These are phyloP conservation scores for Microchirus variegatus DNA, from an alignment of 2,797 vertebrate genomes.

Conservation along the genomic window DNA sequence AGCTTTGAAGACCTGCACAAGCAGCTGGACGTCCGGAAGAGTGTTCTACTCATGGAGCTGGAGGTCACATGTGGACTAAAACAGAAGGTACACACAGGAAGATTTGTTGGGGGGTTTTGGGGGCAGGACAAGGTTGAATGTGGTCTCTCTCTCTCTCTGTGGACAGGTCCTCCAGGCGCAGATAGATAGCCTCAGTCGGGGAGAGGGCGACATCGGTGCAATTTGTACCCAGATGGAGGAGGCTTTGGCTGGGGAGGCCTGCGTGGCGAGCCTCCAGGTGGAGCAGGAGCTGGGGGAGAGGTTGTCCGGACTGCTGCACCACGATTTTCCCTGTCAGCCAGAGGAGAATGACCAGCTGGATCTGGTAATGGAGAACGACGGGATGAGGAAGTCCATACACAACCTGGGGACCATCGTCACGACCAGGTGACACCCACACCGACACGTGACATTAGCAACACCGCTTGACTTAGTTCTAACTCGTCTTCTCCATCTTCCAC, in stretches of 20 bases:
- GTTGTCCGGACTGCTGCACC: constrained; percentile 83
- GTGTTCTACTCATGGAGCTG: constrained; percentile 97
- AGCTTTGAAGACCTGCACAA: constrained; percentile 96
- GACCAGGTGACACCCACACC: constrained; percentile 72
- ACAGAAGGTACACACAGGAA: constrained; percentile 86
- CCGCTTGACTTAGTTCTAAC: rapidly evolving
- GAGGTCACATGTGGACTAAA: constrained; percentile 97
- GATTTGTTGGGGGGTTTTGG: not conserved
- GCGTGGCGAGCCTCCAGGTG: constrained; percentile 85
- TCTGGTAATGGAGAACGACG: constrained; percentile 93
- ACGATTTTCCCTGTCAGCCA: constrained; percentile 87
- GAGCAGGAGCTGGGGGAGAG: constrained; percentile 89
- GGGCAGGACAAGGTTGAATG: not conserved
- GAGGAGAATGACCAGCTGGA: constrained; percentile 96
- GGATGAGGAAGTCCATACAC: constrained; percentile 95
- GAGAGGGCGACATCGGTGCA: constrained; percentile 87
- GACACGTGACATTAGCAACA: rapidly evolving
- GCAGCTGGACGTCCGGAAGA: constrained; percentile 95
- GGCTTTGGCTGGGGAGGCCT: constrained; percentile 86
- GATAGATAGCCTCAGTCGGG: constrained; percentile 88
- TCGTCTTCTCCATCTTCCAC: not conserved
- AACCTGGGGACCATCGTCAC: constrained; percentile 95
- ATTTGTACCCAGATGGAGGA: constrained; percentile 88
- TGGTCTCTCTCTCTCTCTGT: not conserved
- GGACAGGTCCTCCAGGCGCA: constrained; percentile 93